Evolutionary conservation across 2,888 invertebrate species (phyloP), one percentile per base, ranked within the genome.

Genomic region (Pemphredon lugubris): DNA sequence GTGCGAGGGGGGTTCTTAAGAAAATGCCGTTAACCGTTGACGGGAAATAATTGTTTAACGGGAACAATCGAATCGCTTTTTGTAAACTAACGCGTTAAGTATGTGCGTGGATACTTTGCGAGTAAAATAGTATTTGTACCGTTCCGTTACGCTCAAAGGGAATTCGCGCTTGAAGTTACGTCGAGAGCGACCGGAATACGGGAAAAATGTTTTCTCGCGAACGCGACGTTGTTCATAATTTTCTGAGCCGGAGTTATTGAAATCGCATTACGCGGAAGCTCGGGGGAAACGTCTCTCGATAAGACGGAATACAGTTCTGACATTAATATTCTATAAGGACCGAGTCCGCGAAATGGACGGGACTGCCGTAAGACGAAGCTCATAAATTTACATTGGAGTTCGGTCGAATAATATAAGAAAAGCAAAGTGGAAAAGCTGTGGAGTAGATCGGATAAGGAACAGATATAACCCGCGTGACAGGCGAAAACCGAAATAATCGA

Each of bases 301-400:
- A 20, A 20, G 45, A 45, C n/a, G 21, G 42, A 39, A 53, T 13
- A 21, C 44, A 9, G 20, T 9, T 7, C 13, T 47, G 14, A 1
- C 40, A 55, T 67, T 70, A 70, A 70, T 59, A 70, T 70, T 70
- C 44, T 26, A 67, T 50, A 59, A 60, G 59, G 44, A 44, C 54
- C 54, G 44, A 37, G 53, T 32, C 48, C 34, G 53, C 21, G 67
- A 37, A 67, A 59, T 44, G 37, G 26, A 16, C 11, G 58, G 30
- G 26, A 69, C 26, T 32, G 11, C 26, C 9, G 39, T n/a, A n/a
- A 37, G 26, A 44, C 55, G 66, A 32, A 54, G 39, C 58, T 45
- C 37, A 59, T 58, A 58, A 66, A 75, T 75, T 66, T 74, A 54
- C 58, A 59, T 75, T 47, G 61, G 51, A 51, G 61, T 47, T 44